phyloP scores from a whole-genome alignment of 2,113 vertebrate genomes.

The Camarhynchus parvulus region DNA sequence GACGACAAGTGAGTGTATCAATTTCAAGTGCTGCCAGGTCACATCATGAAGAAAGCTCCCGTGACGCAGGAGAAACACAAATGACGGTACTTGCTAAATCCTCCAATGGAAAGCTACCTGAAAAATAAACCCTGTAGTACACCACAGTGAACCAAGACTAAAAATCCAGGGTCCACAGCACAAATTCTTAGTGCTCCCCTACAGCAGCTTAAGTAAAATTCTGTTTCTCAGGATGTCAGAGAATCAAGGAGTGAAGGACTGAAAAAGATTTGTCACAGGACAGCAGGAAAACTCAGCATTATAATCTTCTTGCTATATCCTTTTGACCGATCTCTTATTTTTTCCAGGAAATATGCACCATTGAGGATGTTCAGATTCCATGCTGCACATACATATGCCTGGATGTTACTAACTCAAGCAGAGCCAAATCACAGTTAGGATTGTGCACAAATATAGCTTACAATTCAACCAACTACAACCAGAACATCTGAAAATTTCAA shows the following conservation, averaged over 20 bases:
- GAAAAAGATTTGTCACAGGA: neutral
- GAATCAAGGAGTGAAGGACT: neutral
- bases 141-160: neutral
- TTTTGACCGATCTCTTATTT: neutral
- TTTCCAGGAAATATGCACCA: neutral
- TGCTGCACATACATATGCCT: neutral
- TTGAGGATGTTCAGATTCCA: neutral
- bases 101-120: slow-evolving; percentile 67
- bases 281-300: slow-evolving; percentile 3
- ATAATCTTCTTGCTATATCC: neutral
- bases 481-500: neutral
- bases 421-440: neutral
- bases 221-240: neutral
- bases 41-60: slow-evolving; percentile 87
- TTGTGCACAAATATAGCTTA: neutral
- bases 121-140: neutral
- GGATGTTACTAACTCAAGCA: neutral
- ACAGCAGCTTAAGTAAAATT: neutral
- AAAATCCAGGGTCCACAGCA: neutral
- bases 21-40: slow-evolving; percentile 88
- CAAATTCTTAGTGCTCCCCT: neutral
- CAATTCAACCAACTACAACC: neutral
- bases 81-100: slow-evolving; percentile 70
- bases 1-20: slow-evolving; percentile 85
- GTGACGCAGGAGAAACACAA: slow-evolving; percentile 73